Conservation (phyloP, 2,113 vertebrate genomes). For the Pseudonaja textilis region DNA sequence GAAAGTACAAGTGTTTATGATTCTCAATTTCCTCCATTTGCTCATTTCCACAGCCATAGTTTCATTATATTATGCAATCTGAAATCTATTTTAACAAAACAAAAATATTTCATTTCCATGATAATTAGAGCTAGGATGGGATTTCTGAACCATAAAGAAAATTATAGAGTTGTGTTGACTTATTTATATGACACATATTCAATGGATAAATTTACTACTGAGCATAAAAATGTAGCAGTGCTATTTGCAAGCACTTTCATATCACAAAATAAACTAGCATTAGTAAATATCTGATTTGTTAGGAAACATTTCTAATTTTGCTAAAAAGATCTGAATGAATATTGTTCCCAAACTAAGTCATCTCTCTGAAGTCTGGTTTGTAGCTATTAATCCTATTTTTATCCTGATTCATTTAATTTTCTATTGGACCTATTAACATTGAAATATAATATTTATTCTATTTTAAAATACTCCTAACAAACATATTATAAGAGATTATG, state of each 20-base stretch:
- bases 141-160: not conserved
- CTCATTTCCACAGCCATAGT: not conserved
- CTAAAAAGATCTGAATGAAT: not conserved
- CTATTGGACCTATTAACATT: not conserved
- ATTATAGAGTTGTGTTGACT: conserved; percentile 2
- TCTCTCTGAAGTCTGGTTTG: not conserved
- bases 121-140: not conserved
- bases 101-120: not conserved
- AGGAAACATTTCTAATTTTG: not conserved
- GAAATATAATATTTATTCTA: not conserved
- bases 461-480: not conserved
- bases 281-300: not conserved
- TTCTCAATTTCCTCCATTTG: not conserved
- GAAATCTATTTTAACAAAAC: not conserved
- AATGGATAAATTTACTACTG: conserved; percentile 1
- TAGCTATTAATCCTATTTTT: not conserved
- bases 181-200: not conserved
- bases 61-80: not conserved
- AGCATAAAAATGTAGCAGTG: not conserved
- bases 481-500: not conserved
- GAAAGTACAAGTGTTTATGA: not conserved
- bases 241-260: not conserved
- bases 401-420: not conserved
- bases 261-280: not conserved
- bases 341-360: not conserved